These are phyloP conservation scores for Hippocampus abdominalis DNA, from an alignment of 2,113 vertebrate species.

Conservation along the genomic window DNA sequence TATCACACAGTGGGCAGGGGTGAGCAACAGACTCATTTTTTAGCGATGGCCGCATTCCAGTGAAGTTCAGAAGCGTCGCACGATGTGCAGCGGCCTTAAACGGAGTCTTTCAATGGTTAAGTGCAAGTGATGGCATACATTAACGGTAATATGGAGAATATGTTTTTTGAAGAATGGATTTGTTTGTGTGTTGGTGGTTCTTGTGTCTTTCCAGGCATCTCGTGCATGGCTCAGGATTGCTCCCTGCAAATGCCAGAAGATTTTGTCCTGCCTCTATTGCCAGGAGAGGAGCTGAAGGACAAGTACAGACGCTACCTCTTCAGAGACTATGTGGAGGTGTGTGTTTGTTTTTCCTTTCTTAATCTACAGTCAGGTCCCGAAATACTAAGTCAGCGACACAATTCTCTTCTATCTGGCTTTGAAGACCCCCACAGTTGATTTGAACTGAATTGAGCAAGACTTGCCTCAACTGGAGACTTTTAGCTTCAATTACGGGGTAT, in stretches of 20 bases:
- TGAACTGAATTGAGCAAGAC: too few species aligned
- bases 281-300: constrained; percentile 93
- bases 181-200: constrained; percentile 1
- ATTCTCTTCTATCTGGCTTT: too few species aligned
- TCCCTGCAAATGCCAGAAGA: constrained; percentile 92
- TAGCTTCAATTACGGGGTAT: too few species aligned
- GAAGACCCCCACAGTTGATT: too few species aligned
- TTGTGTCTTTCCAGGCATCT: constrained; percentile 79
- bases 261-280: constrained; percentile 92
- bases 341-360: constrained; percentile 13
- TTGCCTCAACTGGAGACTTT: too few species aligned
- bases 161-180: background rate
- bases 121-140: background rate
- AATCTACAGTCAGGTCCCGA: background rate
- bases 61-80: too few species aligned
- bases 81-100: too few species aligned
- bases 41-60: too few species aligned
- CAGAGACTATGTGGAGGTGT: constrained; percentile 96
- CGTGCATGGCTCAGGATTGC: constrained; percentile 99
- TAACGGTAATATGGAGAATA: background rate
- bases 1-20: too few species aligned
- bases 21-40: too few species aligned
- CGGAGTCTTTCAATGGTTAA: background rate
- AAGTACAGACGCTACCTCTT: constrained; percentile 99
- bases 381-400: background rate